Base-by-base conservation (phyloP, 2,113 vertebrate genomes). In the Gila orcuttii region DNA sequence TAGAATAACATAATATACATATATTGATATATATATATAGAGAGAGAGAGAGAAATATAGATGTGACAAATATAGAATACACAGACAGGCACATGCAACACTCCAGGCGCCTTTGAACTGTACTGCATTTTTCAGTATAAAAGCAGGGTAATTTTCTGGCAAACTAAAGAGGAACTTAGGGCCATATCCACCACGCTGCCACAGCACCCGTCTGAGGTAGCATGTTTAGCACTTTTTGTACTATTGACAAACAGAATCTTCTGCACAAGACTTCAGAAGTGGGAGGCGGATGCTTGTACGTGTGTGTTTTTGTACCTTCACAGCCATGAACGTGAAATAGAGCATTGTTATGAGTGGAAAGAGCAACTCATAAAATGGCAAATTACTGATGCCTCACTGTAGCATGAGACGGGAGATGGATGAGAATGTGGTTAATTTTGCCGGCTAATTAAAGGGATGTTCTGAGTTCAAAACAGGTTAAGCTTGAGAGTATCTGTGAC, bases 61-160 rank as follows among this genome's bases (percentile, higher is more conserved):
- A n/a, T n/a, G n/a, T n/a, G n/a, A n/a, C n/a, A n/a, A n/a, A n/a
- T n/a, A n/a, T n/a, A n/a, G n/a, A n/a, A n/a, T n/a, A 68, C 36
- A 75, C 79, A 78, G 57, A 64, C 75, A 75, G 52, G 84, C 59
- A 78, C 89, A 90, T 75, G 87, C 83, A 78, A 82, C 86, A 91
- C 89, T 93, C 86, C 89, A 93, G 91, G 91, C 85, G 90, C 91
- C 91, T 94, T 94, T 92, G 90, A 94, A 91, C 91, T 92, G 50
- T 93, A 87, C 84, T 91, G 85, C 87, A 89, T 93, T 92, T 93
- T 90, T 92, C 91, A 90, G 87, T 89, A 92, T 92, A 86, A 93
- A 92, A 94, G 93, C 94, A 95, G 94, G 94, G 94, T 93, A 93
- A 90, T 94, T 94, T 91, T 94, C 88, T 94, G 93, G 92, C 79